Conservation (phyloP, 2,797 vertebrate genomes). For the Mycteria americana region DNA sequence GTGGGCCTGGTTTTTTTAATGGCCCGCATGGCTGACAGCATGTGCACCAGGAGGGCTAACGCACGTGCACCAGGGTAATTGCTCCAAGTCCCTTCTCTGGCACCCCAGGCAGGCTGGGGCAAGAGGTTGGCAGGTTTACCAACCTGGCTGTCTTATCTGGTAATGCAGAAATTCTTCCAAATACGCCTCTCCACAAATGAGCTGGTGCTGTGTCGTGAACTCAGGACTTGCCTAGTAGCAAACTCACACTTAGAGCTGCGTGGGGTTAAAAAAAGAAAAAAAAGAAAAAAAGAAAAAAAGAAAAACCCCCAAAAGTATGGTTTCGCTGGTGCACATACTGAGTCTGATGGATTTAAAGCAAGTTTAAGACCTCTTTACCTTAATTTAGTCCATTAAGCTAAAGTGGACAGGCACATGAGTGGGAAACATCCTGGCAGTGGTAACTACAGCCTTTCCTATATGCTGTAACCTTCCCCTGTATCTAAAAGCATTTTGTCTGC, state of each 20-base stretch:
- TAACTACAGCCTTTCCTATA: neutral
- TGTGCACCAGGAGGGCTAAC: neutral
- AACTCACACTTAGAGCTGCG: neutral
- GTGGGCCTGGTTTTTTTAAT: neutral
- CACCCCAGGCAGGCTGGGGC: neutral
- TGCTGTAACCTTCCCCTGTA: neutral
- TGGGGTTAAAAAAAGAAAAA: neutral
- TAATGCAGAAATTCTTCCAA: neutral
- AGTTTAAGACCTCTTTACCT: neutral
- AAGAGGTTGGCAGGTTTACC: neutral
- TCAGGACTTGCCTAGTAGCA: neutral
- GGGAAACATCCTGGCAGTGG: neutral
- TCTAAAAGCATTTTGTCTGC: neutral
- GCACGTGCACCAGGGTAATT: too few species aligned
- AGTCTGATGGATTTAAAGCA: neutral
- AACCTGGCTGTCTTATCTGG: neutral
- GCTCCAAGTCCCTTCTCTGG: neutral
- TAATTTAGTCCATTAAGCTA: neutral
- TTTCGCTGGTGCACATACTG: neutral
- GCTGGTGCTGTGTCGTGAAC: neutral
- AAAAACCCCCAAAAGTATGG: neutral
- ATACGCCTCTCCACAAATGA: fast-evolving
- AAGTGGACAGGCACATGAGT: neutral
- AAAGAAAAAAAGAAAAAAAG: neutral
- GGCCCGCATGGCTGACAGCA: fast-evolving